A percentile compares a stretch with the other conserved stretches of the same genome.
These are phyloP conservation scores for Hydractinia echinata DNA, from an alignment of 30 jellyfish, hydroid and myxozoan species.

Conservation along the genomic window DNA sequence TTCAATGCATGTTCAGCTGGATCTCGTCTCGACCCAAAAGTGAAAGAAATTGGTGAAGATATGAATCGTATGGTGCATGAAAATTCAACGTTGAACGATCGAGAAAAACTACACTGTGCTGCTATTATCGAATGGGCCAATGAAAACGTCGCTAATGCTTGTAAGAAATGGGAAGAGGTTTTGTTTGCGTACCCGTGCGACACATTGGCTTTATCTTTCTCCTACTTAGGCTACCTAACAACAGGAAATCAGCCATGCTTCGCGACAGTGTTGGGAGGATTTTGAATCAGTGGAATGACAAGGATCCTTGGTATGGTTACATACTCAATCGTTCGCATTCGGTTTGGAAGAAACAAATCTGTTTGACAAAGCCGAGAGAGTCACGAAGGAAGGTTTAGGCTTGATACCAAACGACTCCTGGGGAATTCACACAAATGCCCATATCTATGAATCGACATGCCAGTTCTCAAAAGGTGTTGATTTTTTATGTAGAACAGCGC, in stretches of 20 bases:
- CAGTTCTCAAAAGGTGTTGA: constrained; percentile 31
- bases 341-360: constrained; percentile 41
- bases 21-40: constrained; percentile 4
- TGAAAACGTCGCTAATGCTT: constrained; percentile 13
- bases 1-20: not conserved
- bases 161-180: constrained; percentile 27
- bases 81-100: not conserved
- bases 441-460: constrained; percentile 25
- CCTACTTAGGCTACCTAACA: not conserved
- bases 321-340: constrained; percentile 19
- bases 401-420: constrained; percentile 18
- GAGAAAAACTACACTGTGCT: constrained; percentile 18
- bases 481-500: constrained; percentile 14
- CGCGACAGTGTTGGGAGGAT: constrained; percentile 30
- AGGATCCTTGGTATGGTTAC: constrained; percentile 26
- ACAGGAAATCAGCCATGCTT: constrained; percentile 25
- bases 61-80: not conserved
- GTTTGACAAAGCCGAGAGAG: constrained; percentile 29
- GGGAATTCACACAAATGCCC: constrained; percentile 35
- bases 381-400: constrained; percentile 9
- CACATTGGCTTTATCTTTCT: constrained; percentile 14
- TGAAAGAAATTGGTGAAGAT: not conserved
- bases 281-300: constrained; percentile 20
- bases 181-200: constrained; percentile 20
- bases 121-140: constrained; percentile 31